Evolutionary conservation across 2,113 vertebrate genomes (phyloP).

Genomic region (Meriones unguiculatus): DNA sequence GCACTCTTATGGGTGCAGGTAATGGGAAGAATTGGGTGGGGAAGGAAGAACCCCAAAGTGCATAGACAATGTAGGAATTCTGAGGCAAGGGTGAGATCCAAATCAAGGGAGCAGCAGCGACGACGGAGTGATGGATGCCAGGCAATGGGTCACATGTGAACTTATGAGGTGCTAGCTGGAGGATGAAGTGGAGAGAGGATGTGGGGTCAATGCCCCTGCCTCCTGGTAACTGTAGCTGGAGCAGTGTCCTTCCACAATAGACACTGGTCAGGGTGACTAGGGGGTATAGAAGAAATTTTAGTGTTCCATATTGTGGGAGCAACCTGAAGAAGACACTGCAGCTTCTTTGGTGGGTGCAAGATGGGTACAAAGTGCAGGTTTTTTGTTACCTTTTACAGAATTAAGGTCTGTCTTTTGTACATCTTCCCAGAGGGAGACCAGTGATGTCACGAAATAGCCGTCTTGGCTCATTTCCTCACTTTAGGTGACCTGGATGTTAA

Average conservation of each 20-base stretch:
- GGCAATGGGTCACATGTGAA: background rate
- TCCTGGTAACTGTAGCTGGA: background rate
- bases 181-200: background rate
- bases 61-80: background rate
- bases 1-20: background rate
- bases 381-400: background rate
- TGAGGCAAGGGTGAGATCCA: background rate
- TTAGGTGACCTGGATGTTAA: background rate
- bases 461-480: background rate
- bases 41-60: background rate
- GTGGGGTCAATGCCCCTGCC: background rate
- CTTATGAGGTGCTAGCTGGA: background rate
- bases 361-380: no score
- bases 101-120: background rate
- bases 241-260: background rate
- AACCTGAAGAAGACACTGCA: background rate
- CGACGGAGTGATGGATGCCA: background rate
- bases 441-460: background rate
- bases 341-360: background rate
- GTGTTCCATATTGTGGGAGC: background rate
- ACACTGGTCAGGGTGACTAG: background rate
- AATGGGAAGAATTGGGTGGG: background rate
- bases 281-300: background rate
- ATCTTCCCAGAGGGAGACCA: background rate
- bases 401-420: background rate